Percentiles rank a stretch among this genome's conserved stretches.
Evolutionary conservation across 2,888 invertebrate genomes (phyloP).

Genomic region (Deilephila elpenor): DNA sequence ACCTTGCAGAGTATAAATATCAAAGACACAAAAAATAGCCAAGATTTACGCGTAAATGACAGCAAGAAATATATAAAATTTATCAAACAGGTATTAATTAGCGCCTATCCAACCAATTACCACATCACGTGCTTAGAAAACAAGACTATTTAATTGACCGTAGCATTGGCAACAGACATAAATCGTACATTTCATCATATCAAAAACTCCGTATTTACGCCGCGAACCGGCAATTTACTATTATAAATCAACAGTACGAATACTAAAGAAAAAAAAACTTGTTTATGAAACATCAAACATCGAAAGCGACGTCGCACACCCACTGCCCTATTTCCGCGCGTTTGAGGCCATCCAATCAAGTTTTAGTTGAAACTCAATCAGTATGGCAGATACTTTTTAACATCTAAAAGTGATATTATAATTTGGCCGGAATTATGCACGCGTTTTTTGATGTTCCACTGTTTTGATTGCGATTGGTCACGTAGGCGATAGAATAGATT

Average conservation of each 20-base stretch:
- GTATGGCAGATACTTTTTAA: constrained; percentile 1
- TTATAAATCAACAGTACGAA: constrained; percentile 60
- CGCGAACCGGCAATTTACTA: constrained; percentile 50
- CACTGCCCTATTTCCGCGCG: constrained; percentile 13
- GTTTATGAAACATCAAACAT: constrained; percentile 62
- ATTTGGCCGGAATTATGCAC: constrained; percentile 18
- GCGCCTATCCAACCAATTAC: not conserved
- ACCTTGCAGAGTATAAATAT: too few species aligned
- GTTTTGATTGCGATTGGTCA: constrained; percentile 19
- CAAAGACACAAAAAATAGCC: not conserved
- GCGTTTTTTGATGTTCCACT: not conserved
- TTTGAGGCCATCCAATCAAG: constrained; percentile 45
- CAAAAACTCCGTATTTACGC: constrained; percentile 41
- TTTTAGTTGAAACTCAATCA: constrained; percentile 37
- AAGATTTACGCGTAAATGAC: not conserved
- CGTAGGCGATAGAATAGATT: constrained; percentile 12
- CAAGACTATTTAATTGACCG: not conserved
- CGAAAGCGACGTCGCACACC: constrained; percentile 50
- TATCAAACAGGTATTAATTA: not conserved
- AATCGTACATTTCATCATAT: constrained; percentile 41
- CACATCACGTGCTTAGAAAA: constrained; percentile 9
- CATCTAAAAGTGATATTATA: constrained; percentile 26
- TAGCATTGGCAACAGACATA: constrained; percentile 36
- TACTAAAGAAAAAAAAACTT: constrained; percentile 55
- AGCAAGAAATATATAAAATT: not conserved